Evolutionary conservation across 2,113 vertebrate species (phyloP).

Genomic region (Tragelaphus buxtoni): DNA sequence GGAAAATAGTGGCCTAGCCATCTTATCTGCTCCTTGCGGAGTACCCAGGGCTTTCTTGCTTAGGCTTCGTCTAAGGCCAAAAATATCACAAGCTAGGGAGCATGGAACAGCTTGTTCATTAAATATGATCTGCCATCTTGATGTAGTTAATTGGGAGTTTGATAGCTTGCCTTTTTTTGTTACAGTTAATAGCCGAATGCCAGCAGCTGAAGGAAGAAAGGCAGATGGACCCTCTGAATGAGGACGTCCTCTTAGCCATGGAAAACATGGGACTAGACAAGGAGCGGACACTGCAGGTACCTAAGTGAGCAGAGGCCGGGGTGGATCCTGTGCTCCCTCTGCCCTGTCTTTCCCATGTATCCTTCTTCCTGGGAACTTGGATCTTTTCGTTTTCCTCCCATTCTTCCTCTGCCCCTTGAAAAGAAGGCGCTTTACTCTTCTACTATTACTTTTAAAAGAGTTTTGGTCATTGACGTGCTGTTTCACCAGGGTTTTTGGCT

Average conservation of each 20-base stretch:
- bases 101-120: background rate
- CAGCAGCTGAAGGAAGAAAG: conserved; percentile 94
- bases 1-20: background rate
- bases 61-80: background rate
- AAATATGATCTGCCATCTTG: background rate
- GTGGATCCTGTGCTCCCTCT: background rate
- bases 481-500: background rate
- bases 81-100: background rate
- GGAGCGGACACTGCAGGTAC: conserved; percentile 93
- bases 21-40: background rate
- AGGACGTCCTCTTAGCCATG: conserved; percentile 96
- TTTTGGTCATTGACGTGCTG: background rate
- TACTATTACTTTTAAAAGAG: background rate
- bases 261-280: conserved; percentile 95
- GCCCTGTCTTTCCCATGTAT: background rate
- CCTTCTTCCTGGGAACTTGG: background rate
- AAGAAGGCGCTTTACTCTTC: background rate
- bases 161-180: conserved; percentile 33
- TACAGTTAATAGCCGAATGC: conserved; percentile 94
- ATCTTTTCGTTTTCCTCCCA: background rate
- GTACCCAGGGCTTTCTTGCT: background rate
- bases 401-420: background rate
- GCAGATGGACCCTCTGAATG: conserved; percentile 91
- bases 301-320: background rate
- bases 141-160: background rate